Conservation (phyloP, 2,888 invertebrate genomes). For the Osedax frankpressi region DNA sequence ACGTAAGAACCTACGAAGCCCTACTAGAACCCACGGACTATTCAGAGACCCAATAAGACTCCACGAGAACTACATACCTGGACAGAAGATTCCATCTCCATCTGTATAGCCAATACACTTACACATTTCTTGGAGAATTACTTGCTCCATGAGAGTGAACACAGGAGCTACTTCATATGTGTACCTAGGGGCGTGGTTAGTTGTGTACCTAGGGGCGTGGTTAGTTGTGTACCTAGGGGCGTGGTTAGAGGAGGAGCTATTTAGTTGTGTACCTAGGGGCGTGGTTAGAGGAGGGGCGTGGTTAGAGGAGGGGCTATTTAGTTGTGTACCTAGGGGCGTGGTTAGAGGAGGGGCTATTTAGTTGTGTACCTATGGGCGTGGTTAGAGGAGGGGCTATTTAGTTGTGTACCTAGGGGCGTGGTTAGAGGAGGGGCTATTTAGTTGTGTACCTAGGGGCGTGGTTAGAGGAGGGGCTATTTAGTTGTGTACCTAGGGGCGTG, state of each 20-base stretch:
- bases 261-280: conserved; percentile 39
- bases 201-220: conserved; percentile 37
- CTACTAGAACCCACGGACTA: no score
- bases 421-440: neutral
- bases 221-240: conserved; percentile 37
- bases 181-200: conserved; percentile 33
- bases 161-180: conserved; percentile 42
- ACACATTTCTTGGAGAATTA: conserved; percentile 32
- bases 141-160: conserved; percentile 36
- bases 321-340: conserved; percentile 35
- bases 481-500: conserved; percentile 35
- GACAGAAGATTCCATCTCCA: conserved; percentile 37
- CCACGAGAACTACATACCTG: no score
- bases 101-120: conserved; percentile 31
- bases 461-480: no score
- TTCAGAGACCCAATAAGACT: no score
- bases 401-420: conserved; percentile 37
- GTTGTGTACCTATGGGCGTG: conserved; percentile 38
- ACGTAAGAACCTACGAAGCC: no score
- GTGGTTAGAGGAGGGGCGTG: no score
- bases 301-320: no score
- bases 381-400: conserved; percentile 28
- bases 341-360: conserved; percentile 41
- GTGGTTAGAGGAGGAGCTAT: neutral
- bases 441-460: no score